Evolutionary conservation across 2,797 vertebrate species (phyloP).

Genomic region (Microtus obscurus): DNA sequence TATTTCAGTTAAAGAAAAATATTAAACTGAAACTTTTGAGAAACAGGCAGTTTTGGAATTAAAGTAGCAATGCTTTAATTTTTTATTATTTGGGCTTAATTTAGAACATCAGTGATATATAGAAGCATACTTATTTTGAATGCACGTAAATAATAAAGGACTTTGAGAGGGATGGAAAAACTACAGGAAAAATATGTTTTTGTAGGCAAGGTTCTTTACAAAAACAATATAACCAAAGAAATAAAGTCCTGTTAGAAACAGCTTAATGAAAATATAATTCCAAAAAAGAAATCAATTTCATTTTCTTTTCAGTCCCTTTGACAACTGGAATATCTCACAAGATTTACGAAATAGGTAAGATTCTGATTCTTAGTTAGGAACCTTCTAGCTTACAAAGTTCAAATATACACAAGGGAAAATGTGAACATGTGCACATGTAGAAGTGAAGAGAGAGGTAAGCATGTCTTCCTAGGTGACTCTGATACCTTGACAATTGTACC

Average conservation of each 20-base stretch:
- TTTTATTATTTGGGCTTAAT: constrained; percentile 6
- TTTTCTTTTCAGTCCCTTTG: not conserved
- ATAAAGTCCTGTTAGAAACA: constrained; percentile 19
- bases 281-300: not conserved
- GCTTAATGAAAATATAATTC: not conserved
- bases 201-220: not conserved
- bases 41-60: not conserved
- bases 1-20: not conserved
- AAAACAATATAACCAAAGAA: not conserved
- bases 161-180: not conserved
- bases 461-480: not conserved
- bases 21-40: not conserved
- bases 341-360: not conserved
- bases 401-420: not conserved
- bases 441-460: not conserved
- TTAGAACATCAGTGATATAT: not conserved
- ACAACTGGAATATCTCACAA: not conserved
- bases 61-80: not conserved
- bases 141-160: not conserved
- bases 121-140: constrained; percentile 1
- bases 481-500: not conserved
- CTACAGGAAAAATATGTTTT: not conserved
- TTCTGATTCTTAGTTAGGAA: not conserved
- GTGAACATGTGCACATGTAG: not conserved
- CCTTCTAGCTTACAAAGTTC: not conserved